Evolutionary conservation across 2,797 vertebrate species (phyloP).

Genomic region (Buceros bicornis): DNA sequence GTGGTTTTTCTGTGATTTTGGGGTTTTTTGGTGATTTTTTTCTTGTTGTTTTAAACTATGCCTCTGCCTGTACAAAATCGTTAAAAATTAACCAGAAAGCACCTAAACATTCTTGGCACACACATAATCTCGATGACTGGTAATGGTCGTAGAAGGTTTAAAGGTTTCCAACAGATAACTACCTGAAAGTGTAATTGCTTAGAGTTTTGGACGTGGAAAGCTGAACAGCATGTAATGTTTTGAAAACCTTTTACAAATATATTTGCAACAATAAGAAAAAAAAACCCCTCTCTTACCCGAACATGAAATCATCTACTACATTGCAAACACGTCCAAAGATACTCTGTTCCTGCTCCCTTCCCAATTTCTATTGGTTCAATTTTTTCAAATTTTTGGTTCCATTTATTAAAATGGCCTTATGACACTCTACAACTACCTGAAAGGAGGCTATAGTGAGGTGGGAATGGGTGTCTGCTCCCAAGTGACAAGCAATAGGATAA

Average conservation of each 20-base stretch:
- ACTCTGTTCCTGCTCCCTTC: neutral
- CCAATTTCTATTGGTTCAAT: neutral
- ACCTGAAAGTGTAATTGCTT: neutral
- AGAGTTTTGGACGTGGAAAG: neutral
- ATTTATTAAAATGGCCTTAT: no score
- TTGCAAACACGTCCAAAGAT: neutral
- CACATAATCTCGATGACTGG: neutral
- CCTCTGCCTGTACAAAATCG: neutral
- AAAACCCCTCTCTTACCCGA: neutral
- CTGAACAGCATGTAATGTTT: neutral
- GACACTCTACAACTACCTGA: no score
- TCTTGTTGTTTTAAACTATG: neutral
- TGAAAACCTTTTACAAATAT: neutral
- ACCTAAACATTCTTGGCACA: neutral
- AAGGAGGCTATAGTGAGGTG: no score
- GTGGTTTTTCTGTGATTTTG: neutral
- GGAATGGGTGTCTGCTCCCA: no score
- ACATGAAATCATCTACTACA: neutral
- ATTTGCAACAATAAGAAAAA: neutral
- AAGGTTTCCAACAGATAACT: neutral
- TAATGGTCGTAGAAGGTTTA: neutral
- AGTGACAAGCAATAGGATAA: no score
- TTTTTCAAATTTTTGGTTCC: neutral
- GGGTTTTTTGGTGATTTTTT: neutral
- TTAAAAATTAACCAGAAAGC: neutral